phyloP scores from a whole-genome alignment of 2,888 invertebrate genomes.

The Chrysomela aeneicollis region DNA sequence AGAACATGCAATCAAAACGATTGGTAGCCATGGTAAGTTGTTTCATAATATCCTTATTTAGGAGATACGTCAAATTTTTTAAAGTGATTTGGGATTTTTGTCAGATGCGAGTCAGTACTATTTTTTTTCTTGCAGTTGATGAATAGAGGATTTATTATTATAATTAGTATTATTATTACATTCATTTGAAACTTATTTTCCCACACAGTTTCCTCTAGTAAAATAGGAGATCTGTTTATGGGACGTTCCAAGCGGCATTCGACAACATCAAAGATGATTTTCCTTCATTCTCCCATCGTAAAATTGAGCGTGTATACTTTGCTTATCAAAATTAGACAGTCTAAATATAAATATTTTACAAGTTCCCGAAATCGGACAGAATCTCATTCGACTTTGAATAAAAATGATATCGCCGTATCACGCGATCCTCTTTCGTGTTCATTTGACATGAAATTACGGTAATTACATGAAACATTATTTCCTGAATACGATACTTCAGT shows the following conservation, averaged over 20 bases:
- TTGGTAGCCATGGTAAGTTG: slow-evolving; percentile 3
- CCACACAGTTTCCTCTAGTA: too few species aligned
- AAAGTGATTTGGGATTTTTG: too few species aligned
- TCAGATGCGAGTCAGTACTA: too few species aligned
- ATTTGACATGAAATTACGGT: slow-evolving; percentile 19
- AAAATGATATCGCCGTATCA: background rate
- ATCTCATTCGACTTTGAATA: background rate
- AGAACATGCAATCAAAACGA: slow-evolving; percentile 21
- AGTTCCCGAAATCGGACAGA: background rate
- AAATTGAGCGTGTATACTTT: background rate
- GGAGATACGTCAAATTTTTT: too few species aligned
- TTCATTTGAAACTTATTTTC: too few species aligned
- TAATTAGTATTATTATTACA: too few species aligned
- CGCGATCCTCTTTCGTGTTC: slow-evolving; percentile 3
- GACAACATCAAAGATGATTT: too few species aligned
- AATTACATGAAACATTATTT: slow-evolving; percentile 14
- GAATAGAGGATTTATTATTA: too few species aligned
- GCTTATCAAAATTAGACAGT: background rate
- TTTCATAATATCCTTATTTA: too few species aligned
- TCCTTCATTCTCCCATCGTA: background rate
- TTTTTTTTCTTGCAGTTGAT: too few species aligned
- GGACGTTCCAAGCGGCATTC: too few species aligned
- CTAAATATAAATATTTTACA: background rate
- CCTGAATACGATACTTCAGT: background rate
- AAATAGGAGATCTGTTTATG: too few species aligned